Percentiles rank a stretch among this genome's conserved stretches.
Evolutionary conservation across 2,113 vertebrate species (phyloP).

Genomic region (Colaptes auratus): DNA sequence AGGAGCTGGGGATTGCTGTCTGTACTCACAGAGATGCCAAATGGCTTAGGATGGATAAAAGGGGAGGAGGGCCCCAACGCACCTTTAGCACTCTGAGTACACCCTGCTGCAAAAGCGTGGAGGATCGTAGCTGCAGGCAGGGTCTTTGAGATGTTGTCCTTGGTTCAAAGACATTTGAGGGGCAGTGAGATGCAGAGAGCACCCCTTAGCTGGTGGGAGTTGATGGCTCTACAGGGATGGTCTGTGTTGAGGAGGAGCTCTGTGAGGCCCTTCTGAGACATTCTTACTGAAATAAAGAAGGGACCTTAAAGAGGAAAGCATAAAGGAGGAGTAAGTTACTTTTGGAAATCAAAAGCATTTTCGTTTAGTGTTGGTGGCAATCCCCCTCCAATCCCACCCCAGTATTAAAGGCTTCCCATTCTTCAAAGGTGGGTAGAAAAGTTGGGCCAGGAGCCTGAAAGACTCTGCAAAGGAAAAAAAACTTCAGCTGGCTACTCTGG

Average conservation of each 20-base stretch:
- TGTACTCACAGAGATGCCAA: not conserved
- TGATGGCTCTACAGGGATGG: not conserved
- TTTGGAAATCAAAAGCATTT: not conserved
- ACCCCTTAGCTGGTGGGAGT: not conserved
- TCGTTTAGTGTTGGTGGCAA: not conserved
- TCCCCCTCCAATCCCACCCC: not conserved
- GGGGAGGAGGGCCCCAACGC: not conserved
- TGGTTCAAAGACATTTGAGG: not conserved
- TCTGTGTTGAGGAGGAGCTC: not conserved
- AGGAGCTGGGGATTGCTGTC: not conserved
- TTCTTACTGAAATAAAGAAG: not conserved
- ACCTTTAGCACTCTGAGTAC: not conserved
- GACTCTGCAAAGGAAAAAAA: not conserved
- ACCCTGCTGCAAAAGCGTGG: not conserved
- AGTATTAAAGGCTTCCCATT: not conserved
- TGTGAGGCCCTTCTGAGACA: not conserved
- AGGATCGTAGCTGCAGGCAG: not conserved
- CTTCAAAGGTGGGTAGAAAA: not conserved
- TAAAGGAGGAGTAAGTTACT: not conserved
- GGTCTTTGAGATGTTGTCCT: not conserved
- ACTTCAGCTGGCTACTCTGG: not conserved
- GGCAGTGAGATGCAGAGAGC: not conserved
- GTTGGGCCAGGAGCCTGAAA: not conserved
- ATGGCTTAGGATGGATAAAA: not conserved
- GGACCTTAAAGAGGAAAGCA: not conserved